Conservation (phyloP, 2,888 invertebrate species). For the Rhagonycha fulva region DNA sequence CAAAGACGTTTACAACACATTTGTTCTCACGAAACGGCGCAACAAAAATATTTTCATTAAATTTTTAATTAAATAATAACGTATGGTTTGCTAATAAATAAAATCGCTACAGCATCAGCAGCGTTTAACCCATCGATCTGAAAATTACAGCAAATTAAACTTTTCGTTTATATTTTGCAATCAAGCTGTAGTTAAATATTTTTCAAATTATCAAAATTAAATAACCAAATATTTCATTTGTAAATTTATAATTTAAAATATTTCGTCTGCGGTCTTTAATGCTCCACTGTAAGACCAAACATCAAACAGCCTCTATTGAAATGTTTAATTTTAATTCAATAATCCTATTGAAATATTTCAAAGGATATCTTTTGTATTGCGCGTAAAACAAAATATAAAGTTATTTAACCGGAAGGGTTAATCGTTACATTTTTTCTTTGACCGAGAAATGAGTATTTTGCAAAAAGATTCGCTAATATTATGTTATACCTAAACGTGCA, state of each 20-base stretch:
- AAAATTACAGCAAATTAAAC: background rate
- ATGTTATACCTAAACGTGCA: slow-evolving; percentile 21
- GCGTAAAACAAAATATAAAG: background rate
- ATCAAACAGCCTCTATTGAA: slow-evolving; percentile 23
- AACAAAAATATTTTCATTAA: background rate
- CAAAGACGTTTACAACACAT: slow-evolving; percentile 16
- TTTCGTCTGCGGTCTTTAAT: slow-evolving; percentile 6
- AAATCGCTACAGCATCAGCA: background rate
- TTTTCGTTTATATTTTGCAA: background rate
- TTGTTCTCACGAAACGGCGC: slow-evolving; percentile 23
- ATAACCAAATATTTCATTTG: background rate
- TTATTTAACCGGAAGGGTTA: background rate
- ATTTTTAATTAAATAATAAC: background rate
- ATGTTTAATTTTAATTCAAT: slow-evolving; percentile 19
- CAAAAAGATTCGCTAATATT: slow-evolving; percentile 18
- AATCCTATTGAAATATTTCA: background rate
- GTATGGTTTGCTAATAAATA: background rate
- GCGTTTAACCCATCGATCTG: background rate
- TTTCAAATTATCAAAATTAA: background rate
- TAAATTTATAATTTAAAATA: background rate
- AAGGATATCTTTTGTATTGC: background rate
- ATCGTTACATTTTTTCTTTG: background rate
- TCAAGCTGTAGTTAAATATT: background rate
- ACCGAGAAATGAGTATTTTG: background rate
- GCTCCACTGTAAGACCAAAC: slow-evolving; percentile 1